Evolutionary conservation across 1,140 invertebrate genomes (phyloP).

Genomic region (Scaptomyza hsui): DNA sequence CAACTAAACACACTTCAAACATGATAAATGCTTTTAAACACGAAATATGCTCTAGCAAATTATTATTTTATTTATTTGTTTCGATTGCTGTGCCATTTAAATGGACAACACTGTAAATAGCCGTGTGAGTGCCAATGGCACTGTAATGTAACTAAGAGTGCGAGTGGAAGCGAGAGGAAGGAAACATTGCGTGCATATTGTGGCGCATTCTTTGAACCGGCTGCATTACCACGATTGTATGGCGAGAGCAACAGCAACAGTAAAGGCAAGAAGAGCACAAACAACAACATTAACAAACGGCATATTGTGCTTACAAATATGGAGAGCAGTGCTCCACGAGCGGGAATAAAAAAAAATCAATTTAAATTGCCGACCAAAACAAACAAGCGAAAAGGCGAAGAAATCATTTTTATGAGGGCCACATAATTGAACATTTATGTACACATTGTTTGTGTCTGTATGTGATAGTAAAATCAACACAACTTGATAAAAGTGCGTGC

Average conservation of each 20-base stretch:
- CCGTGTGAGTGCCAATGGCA: background rate
- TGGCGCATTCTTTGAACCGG: constrained; percentile 27
- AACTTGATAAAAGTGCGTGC: too few relatives aligned
- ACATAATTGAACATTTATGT: constrained; percentile 12
- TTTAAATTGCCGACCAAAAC: constrained; percentile 62
- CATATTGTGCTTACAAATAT: constrained; percentile 3
- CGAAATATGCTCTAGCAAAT: background rate
- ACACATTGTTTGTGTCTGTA: background rate
- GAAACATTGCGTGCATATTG: constrained; percentile 15
- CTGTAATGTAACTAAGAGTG: background rate
- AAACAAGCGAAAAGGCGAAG: constrained; percentile 17
- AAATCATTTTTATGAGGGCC: constrained; percentile 24
- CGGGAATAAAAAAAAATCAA: constrained; percentile 59
- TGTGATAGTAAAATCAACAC: too few relatives aligned
- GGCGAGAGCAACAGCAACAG: constrained; percentile 34
- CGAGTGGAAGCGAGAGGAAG: background rate
- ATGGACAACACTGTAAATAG: constrained; percentile 25
- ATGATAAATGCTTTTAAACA: background rate
- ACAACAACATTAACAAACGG: constrained; percentile 26
- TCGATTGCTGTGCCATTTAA: constrained; percentile 38
- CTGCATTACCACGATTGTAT: constrained; percentile 44
- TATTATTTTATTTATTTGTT: constrained; percentile 2
- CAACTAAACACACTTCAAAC: too few relatives aligned
- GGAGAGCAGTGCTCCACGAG: constrained; percentile 6
- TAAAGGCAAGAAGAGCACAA: background rate